Evolutionary conservation across 2,113 vertebrate species (phyloP), one percentile per base, ranked within the genome.

Genomic region (Pomatostomus ruficeps): DNA sequence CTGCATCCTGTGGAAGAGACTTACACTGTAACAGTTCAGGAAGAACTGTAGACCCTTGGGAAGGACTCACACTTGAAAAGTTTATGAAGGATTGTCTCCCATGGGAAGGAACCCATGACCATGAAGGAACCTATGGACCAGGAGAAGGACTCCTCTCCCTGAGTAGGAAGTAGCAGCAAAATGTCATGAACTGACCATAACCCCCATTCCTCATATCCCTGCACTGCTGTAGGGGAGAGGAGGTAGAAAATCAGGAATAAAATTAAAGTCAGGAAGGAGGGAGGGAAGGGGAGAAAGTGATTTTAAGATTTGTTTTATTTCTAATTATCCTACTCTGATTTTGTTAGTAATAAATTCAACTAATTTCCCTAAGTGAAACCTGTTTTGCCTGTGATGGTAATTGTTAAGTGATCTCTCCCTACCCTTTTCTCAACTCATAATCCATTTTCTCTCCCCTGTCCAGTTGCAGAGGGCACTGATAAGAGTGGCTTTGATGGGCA

Each of bases 271-370:
- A 0, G 14, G 29, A 61, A 75, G 38, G 15, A 45, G 2, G 7
- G 7, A 52, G 0, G 0, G 20, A 17, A 15, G 24, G 3, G 9
- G 5, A 2, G 3, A 81, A 67, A 9, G 29, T 52, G 7, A 10
- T 67, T 82, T 46, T 73, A 28, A 66, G 19, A 12, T 45, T 33
- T 66, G 7, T 12, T n/a, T 59, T 75, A 46, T 14, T 61, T 74
- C n/a, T 35, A 38, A 31, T 74, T 45, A 45, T 46, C 17, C 11
- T 31, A 4, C 14, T 67, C 9, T 59, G 21, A 40, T 67, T 40
- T 46, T 82, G 3, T 89, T 52, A 52, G 7, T 31, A 52, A 46
- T 35, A 67, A 43, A 45, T 81, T 67, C 28, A 38, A 12, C 28
- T 29, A 29, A 51, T 81, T 58, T 88, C 23, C 13, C 5, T 10